Percentiles rank a stretch among this genome's conserved stretches.
These are phyloP conservation scores for Tachina lurida DNA, from an alignment of 2,888 invertebrate species.

Conservation along the genomic window DNA sequence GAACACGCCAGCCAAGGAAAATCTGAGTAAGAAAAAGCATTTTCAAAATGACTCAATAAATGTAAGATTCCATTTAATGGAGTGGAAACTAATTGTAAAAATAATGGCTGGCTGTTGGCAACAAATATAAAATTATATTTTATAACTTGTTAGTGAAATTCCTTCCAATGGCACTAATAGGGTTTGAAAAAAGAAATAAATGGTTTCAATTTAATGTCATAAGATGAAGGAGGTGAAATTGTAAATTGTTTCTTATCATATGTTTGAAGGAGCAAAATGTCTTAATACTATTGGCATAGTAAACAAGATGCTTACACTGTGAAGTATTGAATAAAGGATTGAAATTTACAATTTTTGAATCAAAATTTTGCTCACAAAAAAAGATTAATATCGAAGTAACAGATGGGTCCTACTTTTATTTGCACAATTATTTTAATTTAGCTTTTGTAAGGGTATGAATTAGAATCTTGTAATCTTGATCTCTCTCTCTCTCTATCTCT, in stretches of 20 bases:
- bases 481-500: no score
- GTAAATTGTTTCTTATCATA: neutral
- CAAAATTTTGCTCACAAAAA: no score
- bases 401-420: no score
- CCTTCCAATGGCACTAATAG: neutral
- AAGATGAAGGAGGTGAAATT: neutral
- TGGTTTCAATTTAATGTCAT: neutral
- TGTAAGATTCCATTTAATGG: constrained; percentile 61
- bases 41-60: constrained; percentile 62
- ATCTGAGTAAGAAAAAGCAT: neutral
- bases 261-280: neutral
- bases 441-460: no score
- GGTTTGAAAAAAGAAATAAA: neutral
- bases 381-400: no score
- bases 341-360: no score
- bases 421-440: no score
- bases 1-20: constrained; percentile 1
- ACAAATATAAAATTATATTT: constrained; percentile 33
- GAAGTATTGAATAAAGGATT: neutral
- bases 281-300: neutral
- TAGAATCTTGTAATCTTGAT: no score
- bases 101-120: constrained; percentile 37
- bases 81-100: constrained; percentile 63
- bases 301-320: neutral
- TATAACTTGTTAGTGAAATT: constrained; percentile 24